Conservation (phyloP, 2,113 vertebrate species). For the Misgurnus anguillicaudatus region DNA sequence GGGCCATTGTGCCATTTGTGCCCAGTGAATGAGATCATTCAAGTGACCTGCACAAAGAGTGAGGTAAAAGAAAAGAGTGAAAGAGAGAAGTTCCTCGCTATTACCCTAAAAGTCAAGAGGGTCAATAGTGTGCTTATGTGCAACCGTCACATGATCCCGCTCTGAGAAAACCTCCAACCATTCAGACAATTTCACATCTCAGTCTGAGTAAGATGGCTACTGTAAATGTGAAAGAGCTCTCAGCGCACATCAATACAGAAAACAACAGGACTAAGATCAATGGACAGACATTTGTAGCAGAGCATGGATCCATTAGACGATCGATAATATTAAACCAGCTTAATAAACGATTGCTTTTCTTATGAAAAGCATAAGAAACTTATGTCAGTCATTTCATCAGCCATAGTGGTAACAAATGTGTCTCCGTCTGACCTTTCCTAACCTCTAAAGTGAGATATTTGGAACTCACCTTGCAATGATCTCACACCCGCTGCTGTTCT, state of each 20-base stretch:
- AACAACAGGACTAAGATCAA: slow-evolving; percentile 36
- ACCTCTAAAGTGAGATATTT: neutral
- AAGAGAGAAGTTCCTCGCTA: neutral
- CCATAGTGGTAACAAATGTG: neutral
- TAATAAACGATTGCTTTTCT: slow-evolving; percentile 17
- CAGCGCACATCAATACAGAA: slow-evolving; percentile 22
- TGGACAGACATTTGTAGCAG: slow-evolving; percentile 33
- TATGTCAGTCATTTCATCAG: neutral
- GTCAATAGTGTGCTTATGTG: slow-evolving; percentile 4
- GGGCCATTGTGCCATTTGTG: neutral
- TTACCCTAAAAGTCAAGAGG: neutral
- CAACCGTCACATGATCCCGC: neutral
- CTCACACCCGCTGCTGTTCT: slow-evolving; percentile 12
- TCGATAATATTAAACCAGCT: slow-evolving; percentile 32
- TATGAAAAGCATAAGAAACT: slow-evolving; percentile 1
- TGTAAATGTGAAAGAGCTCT: slow-evolving; percentile 30
- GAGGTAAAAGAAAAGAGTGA: neutral
- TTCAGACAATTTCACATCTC: neutral
- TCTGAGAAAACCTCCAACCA: neutral
- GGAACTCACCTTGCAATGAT: slow-evolving; percentile 28
- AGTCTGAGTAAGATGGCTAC: neutral
- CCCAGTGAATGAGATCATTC: slow-evolving; percentile 27
- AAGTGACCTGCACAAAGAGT: neutral
- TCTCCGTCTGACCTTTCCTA: neutral
- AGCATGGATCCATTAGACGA: slow-evolving; percentile 21